Evolutionary conservation across 2,113 vertebrate genomes (phyloP).

Genomic region (Theristicus caerulescens): DNA sequence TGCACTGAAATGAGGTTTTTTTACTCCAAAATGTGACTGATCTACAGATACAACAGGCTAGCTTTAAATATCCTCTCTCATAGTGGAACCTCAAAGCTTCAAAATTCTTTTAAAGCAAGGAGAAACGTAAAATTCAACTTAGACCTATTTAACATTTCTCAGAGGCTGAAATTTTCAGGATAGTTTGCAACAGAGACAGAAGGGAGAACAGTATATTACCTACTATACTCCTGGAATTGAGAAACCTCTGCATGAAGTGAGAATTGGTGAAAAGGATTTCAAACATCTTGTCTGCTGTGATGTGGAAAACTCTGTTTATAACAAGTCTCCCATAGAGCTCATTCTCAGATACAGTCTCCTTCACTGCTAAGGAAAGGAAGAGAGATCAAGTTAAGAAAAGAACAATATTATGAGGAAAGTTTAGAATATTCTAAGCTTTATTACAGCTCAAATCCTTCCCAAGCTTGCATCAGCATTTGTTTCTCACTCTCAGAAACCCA

Average conservation of each 20-base stretch:
- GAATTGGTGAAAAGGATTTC: slow-evolving; percentile 93
- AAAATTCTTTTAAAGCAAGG: not conserved
- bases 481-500: not conserved
- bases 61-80: not conserved
- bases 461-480: not conserved
- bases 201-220: slow-evolving; percentile 72
- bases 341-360: slow-evolving; percentile 75
- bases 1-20: not conserved
- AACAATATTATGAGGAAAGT: not conserved
- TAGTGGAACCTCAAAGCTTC: not conserved
- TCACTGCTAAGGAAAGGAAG: slow-evolving; percentile 65
- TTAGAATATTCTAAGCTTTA: not conserved
- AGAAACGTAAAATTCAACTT: not conserved
- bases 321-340: slow-evolving; percentile 85
- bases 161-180: not conserved
- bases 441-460: not conserved
- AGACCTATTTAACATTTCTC: not conserved
- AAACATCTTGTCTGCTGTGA: slow-evolving; percentile 94
- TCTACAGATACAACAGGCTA: not conserved
- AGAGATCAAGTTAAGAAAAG: slow-evolving; percentile 25
- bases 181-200: not conserved
- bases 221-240: slow-evolving; percentile 84
- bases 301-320: slow-evolving; percentile 88
- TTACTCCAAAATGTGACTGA: not conserved
- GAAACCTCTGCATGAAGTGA: slow-evolving; percentile 85